Base-by-base conservation (phyloP, 2,888 invertebrate genomes). In the Ptilodon capucinus region DNA sequence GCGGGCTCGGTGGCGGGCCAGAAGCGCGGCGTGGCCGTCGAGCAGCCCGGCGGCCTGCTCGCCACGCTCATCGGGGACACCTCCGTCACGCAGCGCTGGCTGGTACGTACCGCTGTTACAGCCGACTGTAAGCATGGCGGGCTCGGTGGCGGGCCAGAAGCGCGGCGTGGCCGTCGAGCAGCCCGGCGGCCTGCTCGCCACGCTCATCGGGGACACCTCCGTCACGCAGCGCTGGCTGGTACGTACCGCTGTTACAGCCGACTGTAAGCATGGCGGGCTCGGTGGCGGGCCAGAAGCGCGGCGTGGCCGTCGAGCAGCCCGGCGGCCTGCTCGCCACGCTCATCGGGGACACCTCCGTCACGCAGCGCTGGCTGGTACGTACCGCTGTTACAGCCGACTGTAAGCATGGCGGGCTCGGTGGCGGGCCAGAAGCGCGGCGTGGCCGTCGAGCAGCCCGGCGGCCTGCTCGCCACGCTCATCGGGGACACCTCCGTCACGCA, bases 191-290 rank as follows among this genome's bases (percentile, higher is more conserved):
- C 87, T 99, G 49, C 93, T 99, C 46, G 98, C 97, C 62, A 96
- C 96, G 76, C 93, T 99, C 48, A 99, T 99, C 62, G 99, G 99
- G 0, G 99, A 99, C 83, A 98, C 98, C 4, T 98, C 98, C 32
- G 99, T 99, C 45, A 99, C 99, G 17, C 99, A 99, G 81, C 93
- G 99, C 71, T 99, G 99, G 99, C 97, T 99, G 93, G 96, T 96
- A 84, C 74, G 93, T 28, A n/a, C 28, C n/a, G n/a, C n/a, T n/a
- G n/a, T n/a, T n/a, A n/a, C n/a, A n/a, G n/a, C n/a, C n/a, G n/a
- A n/a, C n/a, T n/a, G n/a, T n/a, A n/a, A n/a, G 97, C 2, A 96
- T 99, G 75, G 96, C 97, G 40, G 98, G 98, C 65, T 98, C 98
- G 0, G 98, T 99, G 46, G 98, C 98, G 36, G 99, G 99, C 0